Evolutionary conservation across 2,888 invertebrate genomes (phyloP).

Genomic region (Drosophila subquinaria): DNA sequence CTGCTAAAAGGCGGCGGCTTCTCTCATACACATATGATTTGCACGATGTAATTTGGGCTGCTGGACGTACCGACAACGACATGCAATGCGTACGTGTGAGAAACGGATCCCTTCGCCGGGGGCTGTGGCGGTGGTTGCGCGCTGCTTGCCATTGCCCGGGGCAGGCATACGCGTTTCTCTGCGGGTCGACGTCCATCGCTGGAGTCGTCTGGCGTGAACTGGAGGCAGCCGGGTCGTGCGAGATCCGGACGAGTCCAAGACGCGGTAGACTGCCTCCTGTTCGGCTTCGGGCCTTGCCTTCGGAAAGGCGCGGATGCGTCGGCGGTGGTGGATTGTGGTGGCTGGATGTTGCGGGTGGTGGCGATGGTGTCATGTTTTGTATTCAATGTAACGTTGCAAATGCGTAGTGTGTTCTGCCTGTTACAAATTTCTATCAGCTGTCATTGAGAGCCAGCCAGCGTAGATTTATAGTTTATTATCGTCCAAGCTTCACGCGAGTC

Average conservation of each 20-base stretch:
- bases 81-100: not conserved
- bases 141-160: slow-evolving; percentile 58
- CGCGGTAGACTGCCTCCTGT: slow-evolving; percentile 7
- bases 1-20: slow-evolving; percentile 85
- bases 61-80: slow-evolving; percentile 16
- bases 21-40: slow-evolving; percentile 8
- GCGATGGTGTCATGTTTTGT: slow-evolving; percentile 40
- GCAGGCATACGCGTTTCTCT: slow-evolving; percentile 84
- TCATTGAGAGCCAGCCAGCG: slow-evolving; percentile 13
- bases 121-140: slow-evolving; percentile 42
- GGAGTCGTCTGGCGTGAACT: slow-evolving; percentile 58
- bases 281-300: slow-evolving; percentile 45
- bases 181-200: slow-evolving; percentile 77
- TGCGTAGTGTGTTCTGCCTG: slow-evolving; percentile 15
- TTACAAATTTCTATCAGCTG: slow-evolving; percentile 28
- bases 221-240: slow-evolving; percentile 85
- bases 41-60: slow-evolving; percentile 33
- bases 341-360: slow-evolving; percentile 16
- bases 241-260: slow-evolving; percentile 70
- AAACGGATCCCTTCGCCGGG: not conserved
- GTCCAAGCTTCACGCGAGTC: not conserved
- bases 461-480: not conserved
- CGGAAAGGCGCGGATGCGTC: slow-evolving; percentile 65
- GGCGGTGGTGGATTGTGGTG: slow-evolving; percentile 59
- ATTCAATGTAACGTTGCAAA: not conserved